phyloP scores from a whole-genome alignment of 2,888 invertebrate genomes.

The Melolontha melolontha region DNA sequence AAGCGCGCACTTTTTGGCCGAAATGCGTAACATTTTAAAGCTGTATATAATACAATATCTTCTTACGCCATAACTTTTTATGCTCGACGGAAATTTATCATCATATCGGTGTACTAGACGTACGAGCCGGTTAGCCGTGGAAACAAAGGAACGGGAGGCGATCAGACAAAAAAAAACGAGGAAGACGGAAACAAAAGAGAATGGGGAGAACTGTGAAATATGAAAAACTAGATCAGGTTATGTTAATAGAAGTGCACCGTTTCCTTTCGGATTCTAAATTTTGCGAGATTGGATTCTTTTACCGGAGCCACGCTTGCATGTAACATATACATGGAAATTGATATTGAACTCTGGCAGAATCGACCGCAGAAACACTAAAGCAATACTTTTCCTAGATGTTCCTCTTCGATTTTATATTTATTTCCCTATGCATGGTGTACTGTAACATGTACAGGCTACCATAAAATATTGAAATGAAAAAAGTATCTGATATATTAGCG shows the following conservation, averaged over 20 bases:
- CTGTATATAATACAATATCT: constrained; percentile 1
- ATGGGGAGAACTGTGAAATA: constrained; percentile 4
- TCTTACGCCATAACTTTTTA: constrained; percentile 12
- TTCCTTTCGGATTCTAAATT: constrained; percentile 28
- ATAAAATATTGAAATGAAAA: no score
- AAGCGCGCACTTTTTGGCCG: not conserved
- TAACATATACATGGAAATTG: constrained; percentile 40
- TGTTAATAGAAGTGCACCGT: constrained; percentile 22
- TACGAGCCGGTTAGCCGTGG: not conserved
- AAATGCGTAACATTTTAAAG: constrained; percentile 2
- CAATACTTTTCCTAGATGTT: no score
- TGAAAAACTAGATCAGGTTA: constrained; percentile 25
- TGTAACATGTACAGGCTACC: no score
- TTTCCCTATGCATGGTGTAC: no score
- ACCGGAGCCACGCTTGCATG: not conserved
- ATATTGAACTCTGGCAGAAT: constrained; percentile 37
- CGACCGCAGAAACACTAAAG: not conserved
- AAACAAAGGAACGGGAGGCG: not conserved
- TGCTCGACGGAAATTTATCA: constrained; percentile 15
- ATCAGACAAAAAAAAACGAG: not conserved
- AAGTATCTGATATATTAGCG: no score
- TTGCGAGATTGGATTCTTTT: constrained; percentile 22
- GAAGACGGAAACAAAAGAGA: not conserved
- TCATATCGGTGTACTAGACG: not conserved
- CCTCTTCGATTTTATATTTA: no score